Evolutionary conservation across 2,888 invertebrate species (phyloP).

Genomic region (Acanthoscelides obtectus): DNA sequence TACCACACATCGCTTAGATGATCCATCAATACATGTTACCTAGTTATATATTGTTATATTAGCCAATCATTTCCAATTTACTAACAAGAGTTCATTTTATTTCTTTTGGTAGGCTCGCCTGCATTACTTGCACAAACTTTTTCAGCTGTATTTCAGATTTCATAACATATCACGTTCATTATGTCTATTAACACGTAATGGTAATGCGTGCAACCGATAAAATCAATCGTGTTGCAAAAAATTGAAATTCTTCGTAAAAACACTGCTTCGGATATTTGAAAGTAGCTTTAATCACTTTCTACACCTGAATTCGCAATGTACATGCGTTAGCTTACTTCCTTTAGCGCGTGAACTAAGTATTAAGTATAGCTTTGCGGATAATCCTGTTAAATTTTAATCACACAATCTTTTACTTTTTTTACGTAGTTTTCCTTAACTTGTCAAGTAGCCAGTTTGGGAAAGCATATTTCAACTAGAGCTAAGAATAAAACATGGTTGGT

Average conservation of each 20-base stretch:
- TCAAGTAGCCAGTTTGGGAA: background rate
- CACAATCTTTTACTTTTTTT: background rate
- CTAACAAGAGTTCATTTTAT: background rate
- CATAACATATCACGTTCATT: background rate
- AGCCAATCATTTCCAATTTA: background rate
- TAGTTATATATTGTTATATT: background rate
- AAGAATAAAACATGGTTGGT: too few relatives aligned
- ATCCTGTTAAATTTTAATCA: background rate
- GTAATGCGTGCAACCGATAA: background rate
- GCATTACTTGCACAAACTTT: background rate
- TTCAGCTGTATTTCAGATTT: background rate
- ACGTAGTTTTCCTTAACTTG: background rate
- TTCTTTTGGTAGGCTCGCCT: background rate
- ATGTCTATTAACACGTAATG: background rate
- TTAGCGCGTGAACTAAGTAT: background rate
- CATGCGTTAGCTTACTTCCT: background rate
- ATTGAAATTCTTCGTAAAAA: background rate
- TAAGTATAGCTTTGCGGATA: background rate
- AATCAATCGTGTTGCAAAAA: background rate
- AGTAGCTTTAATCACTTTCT: background rate
- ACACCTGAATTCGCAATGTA: background rate
- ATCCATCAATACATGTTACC: too few relatives aligned
- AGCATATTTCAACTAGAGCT: too few relatives aligned
- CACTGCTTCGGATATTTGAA: background rate
- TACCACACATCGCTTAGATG: too few relatives aligned